Conservation (phyloP, 2,888 invertebrate species). For the Eristalis pertinax region DNA sequence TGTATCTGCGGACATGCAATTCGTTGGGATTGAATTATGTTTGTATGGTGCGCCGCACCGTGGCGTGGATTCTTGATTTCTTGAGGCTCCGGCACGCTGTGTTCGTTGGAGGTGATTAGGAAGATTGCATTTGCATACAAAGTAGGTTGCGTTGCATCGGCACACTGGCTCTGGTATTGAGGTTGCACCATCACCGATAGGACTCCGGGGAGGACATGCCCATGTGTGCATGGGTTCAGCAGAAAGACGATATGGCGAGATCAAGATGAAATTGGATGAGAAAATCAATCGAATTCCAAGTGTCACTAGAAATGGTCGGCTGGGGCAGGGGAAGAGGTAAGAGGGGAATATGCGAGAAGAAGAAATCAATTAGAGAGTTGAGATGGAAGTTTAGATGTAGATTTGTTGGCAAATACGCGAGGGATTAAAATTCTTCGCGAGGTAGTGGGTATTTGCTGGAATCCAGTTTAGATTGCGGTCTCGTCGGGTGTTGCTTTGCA, state of each 20-base stretch:
- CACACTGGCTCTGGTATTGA: not conserved
- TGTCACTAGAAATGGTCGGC: not conserved
- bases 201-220: not conserved
- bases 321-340: not conserved
- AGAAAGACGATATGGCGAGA: not conserved
- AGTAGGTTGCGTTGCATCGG: slow-evolving; percentile 10
- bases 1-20: slow-evolving; percentile 71
- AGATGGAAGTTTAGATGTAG: not conserved
- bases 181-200: not conserved
- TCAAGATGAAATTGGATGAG: not conserved
- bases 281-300: not conserved
- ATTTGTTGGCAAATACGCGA: not conserved
- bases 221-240: not conserved
- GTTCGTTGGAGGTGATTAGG: slow-evolving; percentile 3
- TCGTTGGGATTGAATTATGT: slow-evolving; percentile 71
- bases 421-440: too few species aligned
- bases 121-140: slow-evolving; percentile 24
- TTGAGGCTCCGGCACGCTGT: not conserved
- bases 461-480: too few species aligned
- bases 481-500: too few species aligned
- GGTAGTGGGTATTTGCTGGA: not conserved
- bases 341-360: not conserved
- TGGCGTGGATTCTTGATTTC: slow-evolving; percentile 34
- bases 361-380: not conserved
- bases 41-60: slow-evolving; percentile 18